phyloP scores from a whole-genome alignment of 2,888 invertebrate genomes.

The Chalcis sispes region DNA sequence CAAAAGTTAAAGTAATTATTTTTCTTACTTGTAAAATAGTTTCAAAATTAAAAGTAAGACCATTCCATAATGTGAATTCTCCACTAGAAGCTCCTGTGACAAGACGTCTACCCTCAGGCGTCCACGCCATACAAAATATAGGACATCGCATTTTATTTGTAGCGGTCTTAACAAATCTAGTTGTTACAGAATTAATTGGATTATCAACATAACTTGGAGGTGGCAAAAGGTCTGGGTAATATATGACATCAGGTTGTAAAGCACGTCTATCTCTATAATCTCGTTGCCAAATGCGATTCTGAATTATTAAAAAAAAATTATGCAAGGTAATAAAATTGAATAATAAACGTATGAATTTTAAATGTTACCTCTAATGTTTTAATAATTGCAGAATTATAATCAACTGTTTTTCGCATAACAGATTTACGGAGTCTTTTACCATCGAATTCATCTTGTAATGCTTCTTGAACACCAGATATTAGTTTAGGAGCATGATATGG shows the following conservation, averaged over 20 bases:
- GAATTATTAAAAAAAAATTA: constrained; percentile 52
- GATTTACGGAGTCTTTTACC: constrained; percentile 97
- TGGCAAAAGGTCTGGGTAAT: constrained; percentile 94
- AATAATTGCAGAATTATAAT: constrained; percentile 97
- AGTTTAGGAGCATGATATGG: constrained; percentile 75
- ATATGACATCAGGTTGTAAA: constrained; percentile 96
- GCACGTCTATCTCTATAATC: constrained; percentile 92
- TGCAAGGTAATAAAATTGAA: constrained; percentile 24
- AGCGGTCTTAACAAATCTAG: constrained; percentile 98
- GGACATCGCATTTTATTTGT: constrained; percentile 99
- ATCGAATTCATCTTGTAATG: constrained; percentile 90
- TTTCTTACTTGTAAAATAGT: constrained; percentile 95
- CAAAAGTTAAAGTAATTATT: no score
- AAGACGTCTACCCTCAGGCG: constrained; percentile 97
- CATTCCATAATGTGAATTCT: constrained; percentile 99
- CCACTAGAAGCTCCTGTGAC: constrained; percentile 99
- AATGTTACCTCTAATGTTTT: constrained; percentile 86
- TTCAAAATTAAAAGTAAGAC: constrained; percentile 99
- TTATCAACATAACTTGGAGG: constrained; percentile 96
- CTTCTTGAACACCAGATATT: constrained; percentile 72
- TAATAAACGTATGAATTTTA: constrained; percentile 8
- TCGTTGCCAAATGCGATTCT: constrained; percentile 96
- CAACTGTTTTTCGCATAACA: constrained; percentile 97
- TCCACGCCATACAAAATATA: constrained; percentile 99
- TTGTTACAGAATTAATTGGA: constrained; percentile 97